Evolutionary conservation across 2,113 vertebrate genomes (phyloP).

Genomic region (Burhinus bistriatus): DNA sequence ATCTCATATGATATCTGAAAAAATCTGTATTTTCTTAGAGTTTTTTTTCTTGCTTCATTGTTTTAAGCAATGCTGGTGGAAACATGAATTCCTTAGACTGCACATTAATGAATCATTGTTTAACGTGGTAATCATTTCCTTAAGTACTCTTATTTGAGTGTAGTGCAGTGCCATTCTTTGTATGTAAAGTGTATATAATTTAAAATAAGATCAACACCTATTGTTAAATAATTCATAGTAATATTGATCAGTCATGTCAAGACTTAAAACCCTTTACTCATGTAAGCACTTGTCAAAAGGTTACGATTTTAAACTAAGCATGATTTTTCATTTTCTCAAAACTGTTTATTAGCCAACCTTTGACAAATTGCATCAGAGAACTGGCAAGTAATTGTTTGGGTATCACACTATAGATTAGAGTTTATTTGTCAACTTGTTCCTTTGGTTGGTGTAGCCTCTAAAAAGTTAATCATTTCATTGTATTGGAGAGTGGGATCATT

Average conservation of each 20-base stretch:
- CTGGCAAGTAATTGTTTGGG: neutral
- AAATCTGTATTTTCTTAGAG: neutral
- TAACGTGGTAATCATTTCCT: neutral
- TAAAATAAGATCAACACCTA: neutral
- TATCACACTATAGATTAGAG: neutral
- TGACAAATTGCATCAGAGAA: neutral
- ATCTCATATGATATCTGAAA: neutral
- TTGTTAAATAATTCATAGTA: neutral
- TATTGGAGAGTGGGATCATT: neutral
- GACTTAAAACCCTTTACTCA: neutral
- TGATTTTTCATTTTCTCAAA: neutral
- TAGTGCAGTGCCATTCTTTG: neutral
- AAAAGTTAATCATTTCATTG: neutral
- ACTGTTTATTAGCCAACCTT: neutral
- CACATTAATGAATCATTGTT: neutral
- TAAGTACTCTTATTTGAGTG: neutral
- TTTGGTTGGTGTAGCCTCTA: neutral
- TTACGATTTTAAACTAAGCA: neutral
- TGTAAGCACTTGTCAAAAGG: neutral
- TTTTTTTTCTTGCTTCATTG: neutral
- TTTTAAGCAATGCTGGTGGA: neutral
- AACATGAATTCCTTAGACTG: neutral
- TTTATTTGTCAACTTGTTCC: neutral
- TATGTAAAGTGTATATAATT: neutral
- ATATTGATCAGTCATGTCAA: neutral